Conservation (phyloP, 64 coral and sea anemone genomes). For the Astreopora myriophthalma region DNA sequence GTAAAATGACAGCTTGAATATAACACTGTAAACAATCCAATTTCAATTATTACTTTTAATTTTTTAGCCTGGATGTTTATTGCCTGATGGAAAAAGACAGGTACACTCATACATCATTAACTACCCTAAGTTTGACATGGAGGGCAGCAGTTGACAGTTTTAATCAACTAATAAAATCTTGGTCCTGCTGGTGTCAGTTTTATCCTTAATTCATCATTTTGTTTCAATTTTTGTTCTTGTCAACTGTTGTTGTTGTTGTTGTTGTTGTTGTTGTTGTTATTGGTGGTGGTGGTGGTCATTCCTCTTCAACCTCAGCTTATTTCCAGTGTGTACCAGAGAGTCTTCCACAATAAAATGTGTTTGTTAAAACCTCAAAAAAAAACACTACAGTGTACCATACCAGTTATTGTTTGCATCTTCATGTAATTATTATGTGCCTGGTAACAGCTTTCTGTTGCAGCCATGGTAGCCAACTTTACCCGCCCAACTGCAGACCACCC, state of each 20-base stretch:
- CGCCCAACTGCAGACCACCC: constrained; percentile 78
- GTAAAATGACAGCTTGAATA: neutral
- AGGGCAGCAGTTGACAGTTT: no score
- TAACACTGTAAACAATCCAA: neutral
- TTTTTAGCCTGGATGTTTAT: constrained; percentile 89
- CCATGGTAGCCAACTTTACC: constrained; percentile 98
- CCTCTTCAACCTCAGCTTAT: no score
- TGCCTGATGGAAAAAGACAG: constrained; percentile 92
- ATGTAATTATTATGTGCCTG: neutral
- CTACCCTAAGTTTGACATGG: no score
- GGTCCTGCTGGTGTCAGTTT: no score
- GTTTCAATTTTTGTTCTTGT: no score
- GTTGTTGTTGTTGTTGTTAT: no score
- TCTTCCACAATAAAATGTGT: neutral
- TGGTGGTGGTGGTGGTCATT: no score
- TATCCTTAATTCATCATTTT: no score
- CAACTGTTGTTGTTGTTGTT: no score
- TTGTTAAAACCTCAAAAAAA: neutral
- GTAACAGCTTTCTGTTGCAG: constrained; percentile 82
- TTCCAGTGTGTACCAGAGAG: no score
- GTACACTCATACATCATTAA: constrained; percentile 55
- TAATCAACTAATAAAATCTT: no score
- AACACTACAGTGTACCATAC: no score
- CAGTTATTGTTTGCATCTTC: neutral
- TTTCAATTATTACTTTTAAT: neutral